These are phyloP conservation scores for Caenorhabditis angaria DNA, from an alignment of 2,888 invertebrate genomes.

Conservation along the genomic window DNA sequence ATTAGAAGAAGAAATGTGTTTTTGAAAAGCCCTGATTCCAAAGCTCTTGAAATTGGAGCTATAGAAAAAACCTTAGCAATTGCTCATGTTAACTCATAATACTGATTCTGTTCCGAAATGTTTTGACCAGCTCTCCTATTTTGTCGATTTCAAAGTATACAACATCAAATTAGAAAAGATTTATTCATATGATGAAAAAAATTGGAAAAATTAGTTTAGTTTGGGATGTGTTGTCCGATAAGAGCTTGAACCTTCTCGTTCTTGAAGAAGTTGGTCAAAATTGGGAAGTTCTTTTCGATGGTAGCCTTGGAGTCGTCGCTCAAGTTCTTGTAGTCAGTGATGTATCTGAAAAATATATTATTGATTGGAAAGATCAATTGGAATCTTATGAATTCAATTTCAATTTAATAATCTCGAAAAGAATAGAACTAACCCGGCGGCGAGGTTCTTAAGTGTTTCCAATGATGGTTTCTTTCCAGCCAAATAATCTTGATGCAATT, in stretches of 20 bases:
- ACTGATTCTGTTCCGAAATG: too few species aligned
- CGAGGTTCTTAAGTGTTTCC: conserved; percentile 53
- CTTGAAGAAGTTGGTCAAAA: conserved; percentile 65
- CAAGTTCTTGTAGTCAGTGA: conserved; percentile 58
- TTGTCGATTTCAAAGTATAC: not conserved
- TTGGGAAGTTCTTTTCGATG: conserved; percentile 63
- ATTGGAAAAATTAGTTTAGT: conserved; percentile 11
- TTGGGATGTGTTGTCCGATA: conserved; percentile 30
- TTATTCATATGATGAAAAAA: not conserved
- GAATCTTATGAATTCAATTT: too few species aligned
- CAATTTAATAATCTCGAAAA: not conserved
- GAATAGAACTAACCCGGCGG: conserved; percentile 27
- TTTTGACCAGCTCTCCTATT: too few species aligned
- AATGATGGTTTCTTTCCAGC: conserved; percentile 65
- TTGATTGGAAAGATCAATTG: too few species aligned
- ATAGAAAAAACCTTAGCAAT: too few species aligned
- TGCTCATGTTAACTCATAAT: too few species aligned
- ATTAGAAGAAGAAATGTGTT: too few species aligned
- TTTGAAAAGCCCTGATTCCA: too few species aligned
- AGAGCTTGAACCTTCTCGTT: conserved; percentile 45
- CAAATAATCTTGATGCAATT: conserved; percentile 59
- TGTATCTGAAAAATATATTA: conserved; percentile 33
- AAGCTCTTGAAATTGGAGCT: too few species aligned
- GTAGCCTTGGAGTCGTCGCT: conserved; percentile 62
- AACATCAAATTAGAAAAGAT: too few species aligned